A percentile compares a stretch with the other conserved stretches of the same genome.
These are phyloP conservation scores for Pectinophora gossypiella DNA, from an alignment of 1,140 invertebrate species.

Conservation along the genomic window DNA sequence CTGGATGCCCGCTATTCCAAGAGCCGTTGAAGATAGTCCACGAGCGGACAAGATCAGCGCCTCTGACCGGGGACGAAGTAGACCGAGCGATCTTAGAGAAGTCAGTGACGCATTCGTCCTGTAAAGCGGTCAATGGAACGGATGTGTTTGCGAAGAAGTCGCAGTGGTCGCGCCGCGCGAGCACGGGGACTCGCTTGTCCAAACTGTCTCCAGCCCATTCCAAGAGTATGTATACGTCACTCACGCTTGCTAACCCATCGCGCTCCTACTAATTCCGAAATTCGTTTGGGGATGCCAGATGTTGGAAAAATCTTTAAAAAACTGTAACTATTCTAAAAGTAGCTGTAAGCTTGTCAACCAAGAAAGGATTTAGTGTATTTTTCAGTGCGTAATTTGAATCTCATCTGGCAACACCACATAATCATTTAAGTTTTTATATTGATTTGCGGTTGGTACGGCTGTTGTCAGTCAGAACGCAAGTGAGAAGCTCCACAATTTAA, in stretches of 20 bases:
- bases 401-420: neutral
- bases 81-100: constrained; percentile 77
- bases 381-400: too few relatives aligned
- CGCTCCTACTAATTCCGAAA: too few relatives aligned
- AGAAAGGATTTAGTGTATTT: too few relatives aligned
- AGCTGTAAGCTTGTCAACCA: too few relatives aligned
- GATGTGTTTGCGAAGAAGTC: constrained; percentile 37
- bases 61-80: constrained; percentile 75
- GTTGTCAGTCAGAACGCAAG: neutral
- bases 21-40: constrained; percentile 66
- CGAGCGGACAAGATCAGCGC: constrained; percentile 81
- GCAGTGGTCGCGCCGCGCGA: constrained; percentile 46
- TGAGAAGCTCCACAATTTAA: neutral
- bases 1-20: constrained; percentile 44
- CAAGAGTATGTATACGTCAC: constrained; percentile 57
- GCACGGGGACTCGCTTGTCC: constrained; percentile 46
- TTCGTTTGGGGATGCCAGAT: neutral
- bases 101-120: constrained; percentile 39
- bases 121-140: constrained; percentile 48
- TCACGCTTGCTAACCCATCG: constrained; percentile 26
- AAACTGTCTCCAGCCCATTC: constrained; percentile 58
- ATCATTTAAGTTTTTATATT: neutral
- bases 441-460: neutral
- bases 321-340: too few relatives aligned
- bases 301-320: too few relatives aligned